Evolutionary conservation across 2,888 invertebrate species (phyloP).

Genomic region (Nowickia ferox): DNA sequence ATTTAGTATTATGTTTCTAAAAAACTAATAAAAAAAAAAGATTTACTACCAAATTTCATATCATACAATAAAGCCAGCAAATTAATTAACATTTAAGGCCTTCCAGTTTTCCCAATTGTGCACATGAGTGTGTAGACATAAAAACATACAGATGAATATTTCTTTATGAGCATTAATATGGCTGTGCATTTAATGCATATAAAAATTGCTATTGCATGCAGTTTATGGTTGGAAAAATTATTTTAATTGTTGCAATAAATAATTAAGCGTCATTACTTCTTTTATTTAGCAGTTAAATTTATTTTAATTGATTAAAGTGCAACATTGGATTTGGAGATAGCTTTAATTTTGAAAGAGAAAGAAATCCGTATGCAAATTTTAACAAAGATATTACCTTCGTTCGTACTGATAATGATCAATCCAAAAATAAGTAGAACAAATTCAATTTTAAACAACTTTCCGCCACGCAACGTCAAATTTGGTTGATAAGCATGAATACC

Average conservation of each 20-base stretch:
- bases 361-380: neutral
- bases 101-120: neutral
- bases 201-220: slow-evolving; percentile 28
- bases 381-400: neutral
- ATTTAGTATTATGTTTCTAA: too few species aligned
- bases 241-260: slow-evolving; percentile 57
- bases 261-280: slow-evolving; percentile 22
- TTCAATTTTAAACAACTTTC: too few species aligned
- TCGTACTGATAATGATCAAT: too few species aligned
- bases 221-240: slow-evolving; percentile 51
- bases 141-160: neutral
- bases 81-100: neutral
- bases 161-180: neutral
- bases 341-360: slow-evolving; percentile 31
- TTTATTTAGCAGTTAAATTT: slow-evolving; percentile 38
- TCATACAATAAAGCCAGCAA: too few species aligned
- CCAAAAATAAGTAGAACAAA: too few species aligned
- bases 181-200: neutral
- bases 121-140: neutral
- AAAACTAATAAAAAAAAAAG: too few species aligned
- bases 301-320: slow-evolving; percentile 26
- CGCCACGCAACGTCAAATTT: too few species aligned
- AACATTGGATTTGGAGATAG: neutral
- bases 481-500: too few species aligned
- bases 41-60: too few species aligned